Percentiles rank a stretch among this genome's conserved stretches.
phyloP scores from a whole-genome alignment of 2,113 vertebrate species.

The Macrotus californicus region DNA sequence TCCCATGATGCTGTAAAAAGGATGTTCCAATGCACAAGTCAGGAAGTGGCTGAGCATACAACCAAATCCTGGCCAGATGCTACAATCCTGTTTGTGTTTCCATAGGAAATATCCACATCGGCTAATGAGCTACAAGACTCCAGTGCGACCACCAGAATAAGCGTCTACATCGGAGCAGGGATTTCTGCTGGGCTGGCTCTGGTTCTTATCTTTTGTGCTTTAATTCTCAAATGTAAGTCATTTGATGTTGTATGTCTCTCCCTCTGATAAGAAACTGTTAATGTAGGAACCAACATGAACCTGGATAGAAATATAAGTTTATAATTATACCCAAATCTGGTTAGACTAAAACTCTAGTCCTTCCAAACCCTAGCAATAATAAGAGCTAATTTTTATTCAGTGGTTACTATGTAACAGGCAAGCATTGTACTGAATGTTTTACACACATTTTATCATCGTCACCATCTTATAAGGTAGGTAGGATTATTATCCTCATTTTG shows the following conservation, averaged over 20 bases:
- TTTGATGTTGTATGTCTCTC: neutral
- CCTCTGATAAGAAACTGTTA: neutral
- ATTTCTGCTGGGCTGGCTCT: constrained; percentile 31
- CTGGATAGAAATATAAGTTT: neutral
- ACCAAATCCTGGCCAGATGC: neutral
- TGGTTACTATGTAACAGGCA: neutral
- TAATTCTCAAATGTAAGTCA: constrained; percentile 60
- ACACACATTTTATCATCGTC: neutral
- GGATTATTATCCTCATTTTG: neutral
- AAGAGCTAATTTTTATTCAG: neutral
- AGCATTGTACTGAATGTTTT: neutral
- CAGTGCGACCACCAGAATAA: neutral
- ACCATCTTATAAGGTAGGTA: neutral
- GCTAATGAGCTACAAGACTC: neutral
- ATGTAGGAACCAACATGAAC: neutral
- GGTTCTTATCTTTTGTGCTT: neutral
- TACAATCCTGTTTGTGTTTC: constrained; percentile 26
- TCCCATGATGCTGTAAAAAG: neutral
- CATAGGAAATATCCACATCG: neutral
- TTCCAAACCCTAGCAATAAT: neutral
- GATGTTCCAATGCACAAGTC: neutral
- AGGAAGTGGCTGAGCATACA: neutral
- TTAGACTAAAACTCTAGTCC: neutral
- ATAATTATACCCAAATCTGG: neutral
- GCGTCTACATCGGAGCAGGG: neutral